Evolutionary conservation across 2,113 vertebrate species (phyloP), one percentile per base, ranked within the genome.

Genomic region (Pterocles burchelli): DNA sequence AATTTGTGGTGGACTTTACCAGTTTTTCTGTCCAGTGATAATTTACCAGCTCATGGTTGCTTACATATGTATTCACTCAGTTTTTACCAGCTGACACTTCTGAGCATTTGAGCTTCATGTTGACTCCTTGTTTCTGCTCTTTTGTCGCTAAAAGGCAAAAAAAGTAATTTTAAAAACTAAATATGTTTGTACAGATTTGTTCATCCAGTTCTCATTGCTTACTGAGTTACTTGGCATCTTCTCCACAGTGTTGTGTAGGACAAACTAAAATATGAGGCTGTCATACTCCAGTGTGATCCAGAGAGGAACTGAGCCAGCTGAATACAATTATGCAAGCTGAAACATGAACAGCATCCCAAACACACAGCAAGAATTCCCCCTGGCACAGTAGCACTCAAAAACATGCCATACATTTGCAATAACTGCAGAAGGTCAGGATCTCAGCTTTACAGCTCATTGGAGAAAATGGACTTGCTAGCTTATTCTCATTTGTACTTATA

Each of bases 321-420:
- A 86, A 80, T 31, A 83, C 11, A 66, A 45, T 95, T 91, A 96
- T 73, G 82, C 72, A 93, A 93, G 55, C 59, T 88, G 85, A 71
- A 91, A 73, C 24, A 71, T 7, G 18, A 90, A 48, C 26, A 74
- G 21, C 24, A 49, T 93, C 85, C 82, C 93, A 90, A 93, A 62
- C 21, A 52, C 18, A 85, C 66, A 86, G 13, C 17, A 1, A 6
- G 54, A 91, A 89, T 90, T 97, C 59, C 59, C 79, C 38, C 38
- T 93, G 79, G 75, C 63, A 84, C 46, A 46, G 54, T 9, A 31
- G 46, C 11, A 17, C 38, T 88, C 43, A 70, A 65, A 91, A 36
- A 1, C 58, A 51, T 45, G 11, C 48, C 34, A 57, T 92, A 31
- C 28, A 24, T 85, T 34, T 83, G 21, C 52, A 74, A 13, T 38